Evolutionary conservation across 2,797 vertebrate genomes (phyloP).

Genomic region (Halcyon leucocephala): DNA sequence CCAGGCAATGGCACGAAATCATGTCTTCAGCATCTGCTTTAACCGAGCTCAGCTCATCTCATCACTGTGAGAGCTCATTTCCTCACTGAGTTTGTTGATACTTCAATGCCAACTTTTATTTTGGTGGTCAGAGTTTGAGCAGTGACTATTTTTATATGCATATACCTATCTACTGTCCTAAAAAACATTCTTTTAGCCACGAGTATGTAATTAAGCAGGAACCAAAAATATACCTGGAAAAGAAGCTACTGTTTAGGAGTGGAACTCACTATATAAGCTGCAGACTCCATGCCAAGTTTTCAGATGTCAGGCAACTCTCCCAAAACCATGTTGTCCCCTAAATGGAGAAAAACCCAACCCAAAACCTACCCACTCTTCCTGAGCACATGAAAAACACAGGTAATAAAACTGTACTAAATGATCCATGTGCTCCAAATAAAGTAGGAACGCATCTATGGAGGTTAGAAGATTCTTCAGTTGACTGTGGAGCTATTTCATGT

Average conservation of each 20-base stretch:
- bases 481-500: neutral
- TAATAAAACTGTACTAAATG: neutral
- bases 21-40: neutral
- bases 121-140: neutral
- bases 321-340: neutral
- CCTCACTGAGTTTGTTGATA: rapidly evolving
- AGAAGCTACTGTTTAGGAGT: neutral
- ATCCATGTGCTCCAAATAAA: neutral
- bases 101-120: neutral
- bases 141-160: neutral
- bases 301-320: neutral
- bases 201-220: neutral
- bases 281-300: neutral
- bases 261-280: neutral
- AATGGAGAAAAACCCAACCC: neutral
- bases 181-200: neutral
- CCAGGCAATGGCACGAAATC: neutral
- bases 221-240: neutral
- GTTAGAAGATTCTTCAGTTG: neutral
- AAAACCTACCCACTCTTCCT: neutral
- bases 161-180: neutral
- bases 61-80: neutral
- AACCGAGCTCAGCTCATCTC: neutral
- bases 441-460: neutral
- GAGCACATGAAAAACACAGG: neutral